Evolutionary conservation across 92 coral and sea anemone genomes (phyloP).

Genomic region (Porites cylindrica): DNA sequence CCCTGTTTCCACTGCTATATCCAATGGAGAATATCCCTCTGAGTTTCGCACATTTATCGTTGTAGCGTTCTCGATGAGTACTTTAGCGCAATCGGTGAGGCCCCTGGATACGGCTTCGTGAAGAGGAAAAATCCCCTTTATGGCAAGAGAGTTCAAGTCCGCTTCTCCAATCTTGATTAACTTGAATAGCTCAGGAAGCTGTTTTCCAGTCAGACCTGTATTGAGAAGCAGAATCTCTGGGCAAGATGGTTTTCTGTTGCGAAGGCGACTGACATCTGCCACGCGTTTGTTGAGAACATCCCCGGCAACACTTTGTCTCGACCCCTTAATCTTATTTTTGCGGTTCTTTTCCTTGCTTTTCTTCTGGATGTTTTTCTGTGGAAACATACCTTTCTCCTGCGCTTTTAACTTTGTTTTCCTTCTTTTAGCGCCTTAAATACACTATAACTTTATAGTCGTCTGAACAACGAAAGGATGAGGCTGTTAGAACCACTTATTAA

Average conservation of each 20-base stretch:
- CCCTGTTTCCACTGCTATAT: conserved; percentile 77
- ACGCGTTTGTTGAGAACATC: conserved; percentile 45
- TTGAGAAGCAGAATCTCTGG: conserved; percentile 81
- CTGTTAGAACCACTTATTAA: neutral
- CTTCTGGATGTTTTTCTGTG: conserved; percentile 39
- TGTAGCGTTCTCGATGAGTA: conserved; percentile 64
- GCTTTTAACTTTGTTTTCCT: neutral
- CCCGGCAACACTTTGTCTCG: conserved; percentile 21
- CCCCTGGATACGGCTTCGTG: conserved; percentile 81
- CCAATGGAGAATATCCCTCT: conserved; percentile 75
- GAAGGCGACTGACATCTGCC: conserved; percentile 32
- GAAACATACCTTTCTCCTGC: conserved; percentile 19
- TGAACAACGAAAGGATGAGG: neutral
- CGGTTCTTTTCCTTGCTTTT: conserved; percentile 51
- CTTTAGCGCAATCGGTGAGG: conserved; percentile 57
- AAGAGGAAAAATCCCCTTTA: conserved; percentile 74
- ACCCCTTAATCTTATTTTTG: conserved; percentile 19
- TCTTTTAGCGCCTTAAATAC: neutral
- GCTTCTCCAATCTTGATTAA: conserved; percentile 80
- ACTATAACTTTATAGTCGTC: conserved; percentile 1
- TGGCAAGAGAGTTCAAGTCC: conserved; percentile 70
- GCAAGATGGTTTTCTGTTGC: conserved; percentile 69
- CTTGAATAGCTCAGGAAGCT: conserved; percentile 74
- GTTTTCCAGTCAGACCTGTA: conserved; percentile 63
- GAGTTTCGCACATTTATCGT: conserved; percentile 65